These are phyloP conservation scores for Gymnothorax reevesii DNA, from an alignment of 2,797 vertebrate genomes.

Conservation along the genomic window DNA sequence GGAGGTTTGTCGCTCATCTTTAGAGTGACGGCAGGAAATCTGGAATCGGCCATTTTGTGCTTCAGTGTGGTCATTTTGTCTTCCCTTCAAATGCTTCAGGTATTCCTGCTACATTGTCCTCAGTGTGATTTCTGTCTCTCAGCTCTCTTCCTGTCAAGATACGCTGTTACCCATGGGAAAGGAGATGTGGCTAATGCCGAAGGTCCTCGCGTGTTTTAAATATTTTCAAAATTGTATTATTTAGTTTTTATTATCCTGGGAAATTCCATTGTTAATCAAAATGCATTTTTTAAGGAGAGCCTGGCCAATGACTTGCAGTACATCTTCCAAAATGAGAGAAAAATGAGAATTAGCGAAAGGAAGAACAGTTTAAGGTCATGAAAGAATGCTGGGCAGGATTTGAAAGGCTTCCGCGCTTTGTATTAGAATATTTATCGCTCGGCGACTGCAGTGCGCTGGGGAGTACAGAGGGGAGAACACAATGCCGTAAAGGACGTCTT, in stretches of 20 bases:
- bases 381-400: too few species aligned
- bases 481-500: background rate
- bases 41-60: background rate
- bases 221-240: too few species aligned
- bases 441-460: background rate
- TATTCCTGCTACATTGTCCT: background rate
- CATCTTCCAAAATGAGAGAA: too few species aligned
- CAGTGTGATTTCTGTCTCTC: background rate
- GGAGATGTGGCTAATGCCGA: background rate
- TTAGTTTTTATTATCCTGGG: too few species aligned
- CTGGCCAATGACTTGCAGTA: too few species aligned
- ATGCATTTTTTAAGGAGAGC: too few species aligned
- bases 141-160: background rate
- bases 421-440: background rate
- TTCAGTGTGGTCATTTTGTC: background rate
- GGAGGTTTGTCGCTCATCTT: background rate
- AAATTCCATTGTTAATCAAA: too few species aligned
- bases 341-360: too few species aligned
- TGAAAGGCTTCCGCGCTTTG: background rate
- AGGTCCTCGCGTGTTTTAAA: background rate
- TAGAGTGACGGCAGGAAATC: background rate
- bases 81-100: background rate
- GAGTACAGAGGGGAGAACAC: background rate
- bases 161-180: background rate
- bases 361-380: too few species aligned